Conservation (phyloP, 2,888 invertebrate genomes). For the Temnothorax unifasciatus region DNA sequence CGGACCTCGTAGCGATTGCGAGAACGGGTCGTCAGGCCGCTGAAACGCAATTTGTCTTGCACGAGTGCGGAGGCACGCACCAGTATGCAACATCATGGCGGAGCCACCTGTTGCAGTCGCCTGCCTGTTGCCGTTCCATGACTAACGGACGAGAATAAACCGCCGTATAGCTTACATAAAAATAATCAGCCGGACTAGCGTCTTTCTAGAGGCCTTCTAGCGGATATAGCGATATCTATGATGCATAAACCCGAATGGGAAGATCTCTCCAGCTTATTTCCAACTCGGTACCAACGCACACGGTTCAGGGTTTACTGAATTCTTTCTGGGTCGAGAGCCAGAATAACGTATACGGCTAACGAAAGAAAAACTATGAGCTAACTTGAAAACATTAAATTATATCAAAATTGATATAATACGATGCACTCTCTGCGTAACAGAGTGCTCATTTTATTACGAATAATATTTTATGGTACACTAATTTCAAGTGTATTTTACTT, state of each 20-base stretch:
- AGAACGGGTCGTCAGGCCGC: constrained; percentile 56
- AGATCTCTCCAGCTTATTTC: neutral
- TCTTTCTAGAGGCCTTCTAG: constrained; percentile 35
- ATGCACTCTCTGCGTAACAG: neutral
- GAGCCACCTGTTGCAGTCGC: constrained; percentile 73
- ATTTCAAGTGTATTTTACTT: constrained; percentile 22
- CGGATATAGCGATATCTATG: constrained; percentile 8
- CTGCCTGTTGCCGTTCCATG: constrained; percentile 73
- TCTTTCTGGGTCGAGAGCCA: neutral
- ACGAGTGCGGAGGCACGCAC: constrained; percentile 63
- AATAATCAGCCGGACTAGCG: constrained; percentile 62
- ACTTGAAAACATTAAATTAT: neutral
- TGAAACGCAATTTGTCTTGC: constrained; percentile 69
- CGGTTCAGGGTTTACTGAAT: neutral
- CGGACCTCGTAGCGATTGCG: constrained; percentile 44
- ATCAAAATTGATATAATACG: neutral
- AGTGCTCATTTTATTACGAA: neutral
- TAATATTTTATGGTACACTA: neutral
- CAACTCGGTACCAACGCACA: neutral
- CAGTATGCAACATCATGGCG: constrained; percentile 63
- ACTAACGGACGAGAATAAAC: constrained; percentile 69
- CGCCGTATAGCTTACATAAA: constrained; percentile 60
- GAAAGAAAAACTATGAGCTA: neutral
- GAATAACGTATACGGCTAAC: neutral
- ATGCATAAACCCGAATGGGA: neutral